phyloP scores from a whole-genome alignment of 2,113 vertebrate species.

The Myrmecobius fasciatus region DNA sequence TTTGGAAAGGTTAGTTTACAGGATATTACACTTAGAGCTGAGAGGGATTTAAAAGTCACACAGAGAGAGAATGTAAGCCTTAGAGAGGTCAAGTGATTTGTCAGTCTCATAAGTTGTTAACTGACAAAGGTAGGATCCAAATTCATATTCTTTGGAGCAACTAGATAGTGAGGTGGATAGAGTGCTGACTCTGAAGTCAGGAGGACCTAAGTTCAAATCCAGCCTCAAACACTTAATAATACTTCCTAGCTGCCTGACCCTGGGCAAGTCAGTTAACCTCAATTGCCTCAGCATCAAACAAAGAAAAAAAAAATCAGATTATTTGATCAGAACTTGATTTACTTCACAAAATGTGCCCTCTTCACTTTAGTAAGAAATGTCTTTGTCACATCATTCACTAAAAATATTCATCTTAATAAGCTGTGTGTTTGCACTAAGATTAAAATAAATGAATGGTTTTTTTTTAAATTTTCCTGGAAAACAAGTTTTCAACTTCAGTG shows the following conservation, averaged over 20 bases:
- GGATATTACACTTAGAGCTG: background rate
- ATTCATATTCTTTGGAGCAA: background rate
- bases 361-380: slow-evolving; percentile 51
- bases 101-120: slow-evolving; percentile 9
- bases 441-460: slow-evolving; percentile 10
- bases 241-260: too few species aligned
- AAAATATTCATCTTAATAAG: slow-evolving; percentile 42
- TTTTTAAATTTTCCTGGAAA: slow-evolving; percentile 73
- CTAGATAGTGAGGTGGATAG: too few species aligned
- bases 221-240: too few species aligned
- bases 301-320: background rate
- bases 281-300: too few species aligned
- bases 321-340: slow-evolving; percentile 17
- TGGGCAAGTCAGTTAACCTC: too few species aligned
- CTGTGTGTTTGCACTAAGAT: slow-evolving; percentile 42
- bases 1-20: background rate
- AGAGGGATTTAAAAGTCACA: slow-evolving; percentile 42
- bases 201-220: too few species aligned
- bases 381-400: slow-evolving; percentile 8
- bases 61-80: background rate
- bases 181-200: too few species aligned
- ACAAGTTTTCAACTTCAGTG: slow-evolving; percentile 76
- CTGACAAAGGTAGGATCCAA: slow-evolving; percentile 9
- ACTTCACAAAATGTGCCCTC: slow-evolving; percentile 20
- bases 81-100: background rate